Base-by-base conservation (phyloP, 2,888 invertebrate genomes). In the Pantelozetes paolii region DNA sequence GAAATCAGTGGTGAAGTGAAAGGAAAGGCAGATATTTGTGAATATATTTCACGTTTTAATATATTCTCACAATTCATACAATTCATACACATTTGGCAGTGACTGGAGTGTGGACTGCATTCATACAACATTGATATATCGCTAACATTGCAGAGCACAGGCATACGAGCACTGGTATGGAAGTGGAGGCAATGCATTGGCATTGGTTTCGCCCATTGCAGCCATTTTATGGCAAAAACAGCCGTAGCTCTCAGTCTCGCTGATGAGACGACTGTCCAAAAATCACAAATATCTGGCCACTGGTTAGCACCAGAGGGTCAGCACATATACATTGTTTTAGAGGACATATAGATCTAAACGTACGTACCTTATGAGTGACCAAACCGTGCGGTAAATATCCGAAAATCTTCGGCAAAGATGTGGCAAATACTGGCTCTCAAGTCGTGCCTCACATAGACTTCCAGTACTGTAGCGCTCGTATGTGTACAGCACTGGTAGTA, bases 301-400 rank as follows among this genome's bases (percentile, higher is more conserved):
- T n/a, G 64, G 64, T 64, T 64, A n/a, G 2, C 18, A 13, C 32
- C 36, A 64, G n/a, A 15, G 20, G 8, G n/a, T 30, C 30, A 64
- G 20, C 30, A 64, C 15, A 5, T 40, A 64, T 64, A 64, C 64
- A 15, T 20, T 36, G 32, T 1, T 64, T 64, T 64, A 36, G 40
- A 64, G 36, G 20, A 64, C 5, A 64, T 32, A 64, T 64, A n/a
- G 36, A 26, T 3, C 64, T 64, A 36, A 36, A 36, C 30, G n/a
- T 64, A 36, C 64, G 36, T 64, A 64, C 64, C 64, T 36, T 64
- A 64, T 64, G 64, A 64, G 64, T 40, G 64, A n/a, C 64, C 64
- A 64, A 40, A 1, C 36, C 32, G 5, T 20, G 5, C 18, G n/a
- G 20, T 64, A 36, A n/a, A 6, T 64, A 32, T 9, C 20, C 36